These are phyloP conservation scores for Damaliscus lunatus DNA, from an alignment of 2,113 vertebrate genomes.

Conservation along the genomic window DNA sequence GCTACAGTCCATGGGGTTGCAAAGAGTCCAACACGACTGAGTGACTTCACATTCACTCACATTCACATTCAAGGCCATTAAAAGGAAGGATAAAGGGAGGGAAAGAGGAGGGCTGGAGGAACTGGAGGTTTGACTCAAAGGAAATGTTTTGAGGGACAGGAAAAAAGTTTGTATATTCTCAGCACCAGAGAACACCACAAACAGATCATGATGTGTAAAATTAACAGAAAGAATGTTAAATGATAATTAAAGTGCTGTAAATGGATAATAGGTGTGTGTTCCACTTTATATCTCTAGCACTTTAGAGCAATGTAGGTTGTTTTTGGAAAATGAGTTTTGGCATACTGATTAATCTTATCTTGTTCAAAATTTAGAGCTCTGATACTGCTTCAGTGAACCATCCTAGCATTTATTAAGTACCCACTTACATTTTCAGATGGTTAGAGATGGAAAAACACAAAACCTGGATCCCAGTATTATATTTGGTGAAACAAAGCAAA, in stretches of 20 bases:
- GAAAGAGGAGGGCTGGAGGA: not conserved
- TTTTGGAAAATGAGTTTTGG: not conserved
- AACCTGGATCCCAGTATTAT: not conserved
- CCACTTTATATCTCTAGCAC: not conserved
- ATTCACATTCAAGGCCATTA: not conserved
- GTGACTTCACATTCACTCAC: too few relatives aligned
- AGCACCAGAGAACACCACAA: not conserved
- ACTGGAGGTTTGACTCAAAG: not conserved
- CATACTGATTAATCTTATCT: not conserved
- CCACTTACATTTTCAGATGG: not conserved
- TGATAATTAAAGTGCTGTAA: not conserved
- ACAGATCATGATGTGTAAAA: not conserved
- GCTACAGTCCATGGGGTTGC: too few relatives aligned
- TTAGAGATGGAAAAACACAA: not conserved
- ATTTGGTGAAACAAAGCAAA: constrained; percentile 14
- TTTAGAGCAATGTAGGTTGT: not conserved
- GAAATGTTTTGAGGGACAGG: not conserved
- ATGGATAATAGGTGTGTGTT: not conserved
- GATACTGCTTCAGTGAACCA: not conserved
- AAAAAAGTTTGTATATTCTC: not conserved
- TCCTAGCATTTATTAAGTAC: not conserved
- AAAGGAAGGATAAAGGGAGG: not conserved
- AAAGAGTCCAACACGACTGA: too few relatives aligned
- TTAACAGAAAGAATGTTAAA: not conserved
- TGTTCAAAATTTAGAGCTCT: not conserved